These are phyloP conservation scores for Mico argentatus DNA, from an alignment of 2,797 vertebrate species.

Conservation along the genomic window DNA sequence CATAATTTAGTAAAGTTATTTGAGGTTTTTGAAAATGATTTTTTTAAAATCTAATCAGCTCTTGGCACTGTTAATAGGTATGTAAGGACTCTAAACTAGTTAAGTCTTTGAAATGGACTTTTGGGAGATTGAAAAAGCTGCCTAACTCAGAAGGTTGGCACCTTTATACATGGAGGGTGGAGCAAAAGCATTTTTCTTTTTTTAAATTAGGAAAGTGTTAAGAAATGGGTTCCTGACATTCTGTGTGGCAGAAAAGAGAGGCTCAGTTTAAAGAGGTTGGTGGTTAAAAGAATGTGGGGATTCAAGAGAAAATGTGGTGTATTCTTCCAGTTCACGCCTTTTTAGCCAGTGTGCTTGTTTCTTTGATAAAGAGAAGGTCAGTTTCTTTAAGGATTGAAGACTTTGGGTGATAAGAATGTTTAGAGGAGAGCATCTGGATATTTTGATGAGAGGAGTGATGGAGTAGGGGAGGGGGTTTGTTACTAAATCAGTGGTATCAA, in stretches of 20 bases:
- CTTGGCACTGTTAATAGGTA: background rate
- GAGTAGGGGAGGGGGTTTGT: background rate
- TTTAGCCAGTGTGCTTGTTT: background rate
- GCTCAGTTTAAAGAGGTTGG: background rate
- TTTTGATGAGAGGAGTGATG: constrained; percentile 12
- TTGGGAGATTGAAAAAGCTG: background rate
- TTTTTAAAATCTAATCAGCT: background rate
- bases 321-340: background rate
- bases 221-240: background rate
- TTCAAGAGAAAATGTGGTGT: background rate
- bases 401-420: background rate
- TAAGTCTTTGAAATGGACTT: background rate
- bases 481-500: background rate
- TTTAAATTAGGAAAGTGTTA: background rate
- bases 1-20: background rate
- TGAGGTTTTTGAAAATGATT: background rate
- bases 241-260: background rate
- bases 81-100: background rate
- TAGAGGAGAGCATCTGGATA: background rate
- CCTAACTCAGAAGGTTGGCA: background rate
- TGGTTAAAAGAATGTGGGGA: background rate
- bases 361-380: background rate
- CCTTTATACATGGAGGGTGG: background rate
- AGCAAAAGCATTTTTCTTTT: background rate
- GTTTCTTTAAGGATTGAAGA: background rate